A percentile compares a stretch with the other conserved stretches of the same genome.
Evolutionary conservation across 2,888 invertebrate species (phyloP).

Genomic region (Adelphocoris suturalis): DNA sequence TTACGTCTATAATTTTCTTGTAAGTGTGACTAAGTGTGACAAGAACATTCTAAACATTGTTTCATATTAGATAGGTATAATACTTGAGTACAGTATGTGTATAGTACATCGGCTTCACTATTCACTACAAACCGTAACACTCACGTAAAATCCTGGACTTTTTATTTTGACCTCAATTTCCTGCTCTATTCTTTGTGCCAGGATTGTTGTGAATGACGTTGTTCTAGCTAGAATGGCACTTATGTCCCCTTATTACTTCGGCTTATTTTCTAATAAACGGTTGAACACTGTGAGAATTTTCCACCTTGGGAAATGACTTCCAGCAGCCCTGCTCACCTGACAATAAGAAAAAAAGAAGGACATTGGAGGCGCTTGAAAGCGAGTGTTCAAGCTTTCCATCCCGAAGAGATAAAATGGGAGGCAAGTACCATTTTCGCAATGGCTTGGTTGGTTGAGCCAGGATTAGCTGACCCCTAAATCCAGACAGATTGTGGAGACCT

Average conservation of each 20-base stretch:
- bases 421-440: conserved; percentile 65
- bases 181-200: neutral
- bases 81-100: no score
- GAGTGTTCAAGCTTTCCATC: conserved; percentile 28
- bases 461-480: conserved; percentile 71
- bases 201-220: conserved; percentile 15
- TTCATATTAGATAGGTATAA: no score
- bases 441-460: conserved; percentile 63
- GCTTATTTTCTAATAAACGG: conserved; percentile 13
- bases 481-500: conserved; percentile 70
- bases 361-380: conserved; percentile 12
- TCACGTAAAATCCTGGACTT: neutral
- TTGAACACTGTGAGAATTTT: neutral
- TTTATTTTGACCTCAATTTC: neutral
- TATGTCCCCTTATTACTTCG: neutral
- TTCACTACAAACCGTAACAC: neutral
- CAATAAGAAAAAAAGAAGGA: conserved; percentile 14
- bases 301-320: conserved; percentile 9
- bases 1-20: no score
- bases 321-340: neutral
- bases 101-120: no score
- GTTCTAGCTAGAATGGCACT: neutral
- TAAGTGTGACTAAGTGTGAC: no score
- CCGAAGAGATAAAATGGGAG: conserved; percentile 52
- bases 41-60: no score